Evolutionary conservation across 2,797 vertebrate species (phyloP).

Genomic region (Furcifer pardalis): DNA sequence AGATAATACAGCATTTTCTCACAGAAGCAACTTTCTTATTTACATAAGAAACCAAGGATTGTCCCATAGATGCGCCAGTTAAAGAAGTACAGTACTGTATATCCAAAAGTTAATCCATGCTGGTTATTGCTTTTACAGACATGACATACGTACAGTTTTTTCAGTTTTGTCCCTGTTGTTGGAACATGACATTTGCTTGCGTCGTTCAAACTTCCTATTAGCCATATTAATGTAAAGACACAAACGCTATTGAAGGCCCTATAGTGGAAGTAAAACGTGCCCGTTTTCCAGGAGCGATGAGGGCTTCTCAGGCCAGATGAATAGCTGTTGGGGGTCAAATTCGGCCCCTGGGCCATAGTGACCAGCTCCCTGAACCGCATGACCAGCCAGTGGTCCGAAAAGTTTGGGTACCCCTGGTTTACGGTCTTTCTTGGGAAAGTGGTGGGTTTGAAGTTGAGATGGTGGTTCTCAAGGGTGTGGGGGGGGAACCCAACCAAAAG

Average conservation of each 20-base stretch:
- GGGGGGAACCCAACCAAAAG: no score
- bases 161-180: conserved; percentile 43
- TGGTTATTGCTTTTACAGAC: conserved; percentile 49
- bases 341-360: no score
- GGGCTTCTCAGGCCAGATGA: no score
- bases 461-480: no score
- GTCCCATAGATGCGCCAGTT: conserved; percentile 50
- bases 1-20: conserved; percentile 43
- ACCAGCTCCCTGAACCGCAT: no score
- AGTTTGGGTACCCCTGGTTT: no score
- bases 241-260: no score
- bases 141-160: conserved; percentile 15
- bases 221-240: no score
- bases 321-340: no score
- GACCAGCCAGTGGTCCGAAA: no score
- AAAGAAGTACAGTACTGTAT: conserved; percentile 57
- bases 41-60: conserved; percentile 62
- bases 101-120: conserved; percentile 59
- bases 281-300: no score
- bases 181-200: conserved; percentile 55
- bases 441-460: not conserved
- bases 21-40: conserved; percentile 53
- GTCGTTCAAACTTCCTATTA: conserved; percentile 35
- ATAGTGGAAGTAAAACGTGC: no score
- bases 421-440: not conserved